phyloP scores from a whole-genome alignment of 2,888 invertebrate species.

The Drosophila mimica region DNA sequence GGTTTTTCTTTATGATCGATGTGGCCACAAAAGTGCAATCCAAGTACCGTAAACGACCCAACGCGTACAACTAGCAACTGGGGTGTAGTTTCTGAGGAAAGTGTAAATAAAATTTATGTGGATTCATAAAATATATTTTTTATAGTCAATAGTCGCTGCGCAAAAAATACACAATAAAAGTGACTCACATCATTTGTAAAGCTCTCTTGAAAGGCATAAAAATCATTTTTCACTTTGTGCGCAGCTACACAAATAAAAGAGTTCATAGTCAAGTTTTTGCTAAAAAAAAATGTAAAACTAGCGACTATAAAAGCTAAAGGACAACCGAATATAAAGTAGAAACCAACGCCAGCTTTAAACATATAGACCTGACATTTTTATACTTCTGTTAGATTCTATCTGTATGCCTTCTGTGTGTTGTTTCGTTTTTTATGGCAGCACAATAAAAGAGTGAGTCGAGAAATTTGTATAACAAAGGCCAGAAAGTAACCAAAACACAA shows the following conservation, averaged over 20 bases:
- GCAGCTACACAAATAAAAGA: slow-evolving; percentile 21
- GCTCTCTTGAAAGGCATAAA: slow-evolving; percentile 60
- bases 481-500: slow-evolving; percentile 29
- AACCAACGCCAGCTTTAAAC: slow-evolving; percentile 37
- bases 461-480: slow-evolving; percentile 27
- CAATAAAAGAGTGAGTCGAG: slow-evolving; percentile 39
- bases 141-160: slow-evolving; percentile 39
- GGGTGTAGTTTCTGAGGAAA: slow-evolving; percentile 44
- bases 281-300: slow-evolving; percentile 5
- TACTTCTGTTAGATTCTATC: slow-evolving; percentile 50
- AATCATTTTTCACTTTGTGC: slow-evolving; percentile 50
- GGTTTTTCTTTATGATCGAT: slow-evolving; percentile 65
- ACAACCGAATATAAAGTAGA: slow-evolving; percentile 12
- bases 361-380: slow-evolving; percentile 56
- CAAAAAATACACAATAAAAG: slow-evolving; percentile 51
- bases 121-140: slow-evolving; percentile 32
- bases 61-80: slow-evolving; percentile 52
- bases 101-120: slow-evolving; percentile 42
- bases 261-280: slow-evolving; percentile 11
- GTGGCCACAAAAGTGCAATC: slow-evolving; percentile 60
- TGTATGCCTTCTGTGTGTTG: slow-evolving; percentile 6
- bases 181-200: slow-evolving; percentile 53
- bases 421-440: slow-evolving; percentile 52
- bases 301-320: slow-evolving; percentile 10
- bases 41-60: slow-evolving; percentile 18